Base-by-base conservation (phyloP, 2,888 invertebrate genomes). In the Drosophila helvetica region DNA sequence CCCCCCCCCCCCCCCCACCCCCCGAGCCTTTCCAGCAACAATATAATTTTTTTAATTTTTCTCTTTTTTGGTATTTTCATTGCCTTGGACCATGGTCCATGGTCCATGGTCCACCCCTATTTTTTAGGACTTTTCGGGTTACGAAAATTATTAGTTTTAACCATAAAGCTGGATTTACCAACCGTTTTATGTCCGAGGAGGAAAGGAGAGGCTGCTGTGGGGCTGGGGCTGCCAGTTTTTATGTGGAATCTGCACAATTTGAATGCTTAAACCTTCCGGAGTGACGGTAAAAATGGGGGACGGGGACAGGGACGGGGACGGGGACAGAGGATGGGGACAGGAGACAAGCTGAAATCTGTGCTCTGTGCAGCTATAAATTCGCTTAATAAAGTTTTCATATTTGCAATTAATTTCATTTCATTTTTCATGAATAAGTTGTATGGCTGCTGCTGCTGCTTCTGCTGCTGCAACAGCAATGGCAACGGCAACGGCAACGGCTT, bases 321-420 rank as follows among this genome's bases (percentile, higher is more conserved):
- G 27, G 7, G 27, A 27, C 27, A 27, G 33, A 33, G 12, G 5
- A 27, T 27, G 33, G 12, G 5, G 33, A 33, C 12, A 12, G 33
- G 51, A 63, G 56, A 62, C 72, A 70, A 17, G 54, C 33, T 18
- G 55, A 46, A 42, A 19, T 50, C 48, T 42, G 43, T 50, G 18
- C 42, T 48, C 66, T 50, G 55, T 63, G 47, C 52, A 47, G 73
- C 64, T 67, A 83, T 79, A 78, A 80, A 83, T 80, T 80, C 78
- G 79, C 79, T 80, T 80, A 80, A 80, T 80, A 83, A 83, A 83
- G 75, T 80, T 83, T 83, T 80, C 80, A 80, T 83, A 80, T 83
- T 80, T 80, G 79, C 80, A 80, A 80, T 80, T 80, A 80, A 80
- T 80, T 80, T 80, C 80, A 83, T 80, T 80, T 80, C 75, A 83